These are phyloP conservation scores for Leucozona laternaria DNA, from an alignment of 2,888 invertebrate genomes.

Conservation along the genomic window DNA sequence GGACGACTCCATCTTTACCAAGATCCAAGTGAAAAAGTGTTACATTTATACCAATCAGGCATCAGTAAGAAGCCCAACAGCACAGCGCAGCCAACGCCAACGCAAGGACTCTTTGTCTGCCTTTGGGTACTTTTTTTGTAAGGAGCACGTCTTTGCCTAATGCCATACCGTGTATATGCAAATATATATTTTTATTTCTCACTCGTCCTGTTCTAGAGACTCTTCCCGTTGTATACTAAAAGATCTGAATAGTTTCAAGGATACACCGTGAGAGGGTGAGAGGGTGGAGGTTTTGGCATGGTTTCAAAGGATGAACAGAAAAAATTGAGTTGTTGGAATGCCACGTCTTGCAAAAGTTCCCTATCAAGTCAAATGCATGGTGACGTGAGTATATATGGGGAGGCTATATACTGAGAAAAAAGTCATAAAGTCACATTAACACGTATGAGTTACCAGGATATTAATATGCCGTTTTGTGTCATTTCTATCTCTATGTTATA, in stretches of 20 bases:
- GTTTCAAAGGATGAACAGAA: conserved; percentile 31
- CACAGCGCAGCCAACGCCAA: conserved; percentile 12
- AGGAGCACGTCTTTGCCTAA: conserved; percentile 64
- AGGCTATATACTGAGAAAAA: conserved; percentile 36
- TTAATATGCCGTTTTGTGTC: conserved; percentile 69
- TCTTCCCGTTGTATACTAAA: conserved; percentile 4
- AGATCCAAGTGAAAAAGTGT: conserved; percentile 61
- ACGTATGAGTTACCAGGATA: conserved; percentile 77
- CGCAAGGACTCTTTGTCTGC: conserved; percentile 37
- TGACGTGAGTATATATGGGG: neutral
- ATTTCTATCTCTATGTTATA: conserved; percentile 42
- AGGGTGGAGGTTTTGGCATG: conserved; percentile 27
- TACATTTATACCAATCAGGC: conserved; percentile 62
- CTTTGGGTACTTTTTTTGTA: conserved; percentile 14
- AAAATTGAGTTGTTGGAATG: conserved; percentile 74
- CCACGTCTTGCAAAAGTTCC: conserved; percentile 50
- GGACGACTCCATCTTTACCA: conserved; percentile 34
- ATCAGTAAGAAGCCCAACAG: conserved; percentile 23
- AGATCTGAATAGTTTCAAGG: conserved; percentile 64
- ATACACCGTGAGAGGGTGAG: conserved; percentile 27
- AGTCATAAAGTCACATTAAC: conserved; percentile 78
- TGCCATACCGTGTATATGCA: conserved; percentile 66
- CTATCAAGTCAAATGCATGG: conserved; percentile 29
- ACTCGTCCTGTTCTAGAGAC: conserved; percentile 13
- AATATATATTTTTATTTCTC: conserved; percentile 70